phyloP scores from a whole-genome alignment of 2,888 invertebrate genomes.

The Acheta domesticus region DNA sequence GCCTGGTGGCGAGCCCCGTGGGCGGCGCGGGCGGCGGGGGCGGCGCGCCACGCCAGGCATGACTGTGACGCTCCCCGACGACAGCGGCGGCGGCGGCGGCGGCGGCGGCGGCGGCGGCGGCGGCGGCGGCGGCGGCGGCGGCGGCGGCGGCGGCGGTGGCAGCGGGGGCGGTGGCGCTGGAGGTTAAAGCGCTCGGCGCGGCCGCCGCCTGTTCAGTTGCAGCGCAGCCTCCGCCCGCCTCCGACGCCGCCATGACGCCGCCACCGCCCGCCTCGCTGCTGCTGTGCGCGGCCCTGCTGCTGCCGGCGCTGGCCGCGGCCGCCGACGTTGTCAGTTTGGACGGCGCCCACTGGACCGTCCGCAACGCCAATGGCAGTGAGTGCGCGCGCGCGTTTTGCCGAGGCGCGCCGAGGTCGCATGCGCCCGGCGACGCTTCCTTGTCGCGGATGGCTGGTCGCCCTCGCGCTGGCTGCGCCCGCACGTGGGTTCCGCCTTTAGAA shows the following conservation, averaged over 20 bases:
- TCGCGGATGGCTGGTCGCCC: no score
- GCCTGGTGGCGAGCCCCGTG: no score
- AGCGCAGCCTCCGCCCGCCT: not conserved
- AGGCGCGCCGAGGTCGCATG: no score
- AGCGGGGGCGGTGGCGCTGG: not conserved
- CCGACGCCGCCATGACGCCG: not conserved
- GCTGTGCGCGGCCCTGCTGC: not conserved
- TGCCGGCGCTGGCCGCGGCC: not conserved
- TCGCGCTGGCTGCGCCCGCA: no score
- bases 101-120: no score
- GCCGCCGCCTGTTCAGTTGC: not conserved
- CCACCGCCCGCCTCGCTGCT: not conserved
- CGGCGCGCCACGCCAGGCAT: not conserved
- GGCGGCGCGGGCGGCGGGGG: no score
- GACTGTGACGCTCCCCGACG: not conserved
- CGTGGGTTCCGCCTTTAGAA: no score
- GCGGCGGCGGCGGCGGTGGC: not conserved
- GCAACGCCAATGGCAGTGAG: not conserved
- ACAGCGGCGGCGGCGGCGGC: not conserved
- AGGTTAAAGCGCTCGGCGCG: not conserved
- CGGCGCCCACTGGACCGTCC: not conserved
- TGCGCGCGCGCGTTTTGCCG: not conserved
- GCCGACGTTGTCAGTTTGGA: not conserved
- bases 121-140: no score
- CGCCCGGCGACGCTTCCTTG: no score